Percentiles rank a stretch among this genome's conserved stretches.
These are phyloP conservation scores for Leucopsar rothschildi DNA, from an alignment of 2,113 vertebrate genomes.

Conservation along the genomic window DNA sequence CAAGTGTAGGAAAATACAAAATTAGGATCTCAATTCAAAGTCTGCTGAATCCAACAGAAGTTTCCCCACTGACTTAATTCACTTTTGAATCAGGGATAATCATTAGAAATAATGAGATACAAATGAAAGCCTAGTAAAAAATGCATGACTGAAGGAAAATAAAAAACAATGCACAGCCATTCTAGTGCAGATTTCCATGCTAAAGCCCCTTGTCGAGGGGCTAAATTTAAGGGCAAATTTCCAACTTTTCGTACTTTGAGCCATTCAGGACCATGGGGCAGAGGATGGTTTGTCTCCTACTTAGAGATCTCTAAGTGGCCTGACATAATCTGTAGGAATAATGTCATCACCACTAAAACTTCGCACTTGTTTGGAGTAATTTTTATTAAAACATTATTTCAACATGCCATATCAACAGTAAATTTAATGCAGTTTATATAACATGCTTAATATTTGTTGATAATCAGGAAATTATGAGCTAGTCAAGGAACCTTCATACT, in stretches of 20 bases:
- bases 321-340: neutral
- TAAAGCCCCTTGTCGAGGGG: neutral
- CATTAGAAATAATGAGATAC: neutral
- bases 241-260: neutral
- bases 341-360: neutral
- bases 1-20: neutral
- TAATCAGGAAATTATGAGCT: neutral
- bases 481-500: neutral
- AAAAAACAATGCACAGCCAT: neutral
- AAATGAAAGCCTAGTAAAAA: conserved; percentile 12
- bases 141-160: neutral
- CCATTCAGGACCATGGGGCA: neutral
- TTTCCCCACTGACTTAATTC: neutral
- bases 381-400: neutral
- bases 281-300: neutral
- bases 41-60: neutral
- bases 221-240: neutral
- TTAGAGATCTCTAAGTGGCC: neutral
- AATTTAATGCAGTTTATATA: neutral
- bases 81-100: neutral
- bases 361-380: neutral
- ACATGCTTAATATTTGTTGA: neutral
- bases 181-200: neutral
- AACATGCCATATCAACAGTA: neutral
- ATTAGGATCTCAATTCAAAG: neutral